A percentile compares a stretch with the other conserved stretches of the same genome.
phyloP scores from a whole-genome alignment of 2,888 invertebrate species.

The Falcaria lacertinaria region DNA sequence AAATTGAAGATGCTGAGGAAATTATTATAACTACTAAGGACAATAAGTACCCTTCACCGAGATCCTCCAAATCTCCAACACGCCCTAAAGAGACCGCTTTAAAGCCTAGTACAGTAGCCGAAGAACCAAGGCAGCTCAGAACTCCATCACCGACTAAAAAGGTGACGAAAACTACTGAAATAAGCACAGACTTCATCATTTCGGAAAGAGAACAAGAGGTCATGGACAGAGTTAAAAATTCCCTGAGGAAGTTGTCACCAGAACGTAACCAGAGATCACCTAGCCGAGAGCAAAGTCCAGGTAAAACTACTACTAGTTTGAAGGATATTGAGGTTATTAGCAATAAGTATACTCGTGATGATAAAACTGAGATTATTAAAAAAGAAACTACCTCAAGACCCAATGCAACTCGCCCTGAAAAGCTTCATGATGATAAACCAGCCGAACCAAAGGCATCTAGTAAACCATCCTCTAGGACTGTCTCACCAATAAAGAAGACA shows the following conservation, averaged over 20 bases:
- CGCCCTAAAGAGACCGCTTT: constrained; percentile 10
- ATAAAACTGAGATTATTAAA: constrained; percentile 19
- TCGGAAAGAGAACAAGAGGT: constrained; percentile 64
- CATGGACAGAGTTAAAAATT: constrained; percentile 58
- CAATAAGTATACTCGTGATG: constrained; percentile 13
- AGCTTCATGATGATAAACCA: constrained; percentile 29
- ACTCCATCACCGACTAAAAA: constrained; percentile 42
- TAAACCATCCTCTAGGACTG: constrained; percentile 50
- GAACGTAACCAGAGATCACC: constrained; percentile 49
- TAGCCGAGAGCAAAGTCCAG: constrained; percentile 45
- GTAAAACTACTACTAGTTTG: constrained; percentile 45
- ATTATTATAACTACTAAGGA: constrained; percentile 7
- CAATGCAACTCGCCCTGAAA: constrained; percentile 14
- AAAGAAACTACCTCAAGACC: constrained; percentile 20
- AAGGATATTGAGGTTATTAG: constrained; percentile 41
- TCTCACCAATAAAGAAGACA: constrained; percentile 57
- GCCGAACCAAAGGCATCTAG: constrained; percentile 35
- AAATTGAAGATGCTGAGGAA: constrained; percentile 18
- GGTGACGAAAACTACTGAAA: constrained; percentile 24
- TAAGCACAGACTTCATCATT: constrained; percentile 40
- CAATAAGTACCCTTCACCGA: constrained; percentile 9
- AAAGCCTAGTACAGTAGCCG: constrained; percentile 15
- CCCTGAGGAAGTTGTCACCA: constrained; percentile 62
- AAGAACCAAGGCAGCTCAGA: constrained; percentile 26
- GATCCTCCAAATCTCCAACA: constrained; percentile 16